Conservation (phyloP, 1,140 invertebrate species). For the Goniozus legneri region DNA sequence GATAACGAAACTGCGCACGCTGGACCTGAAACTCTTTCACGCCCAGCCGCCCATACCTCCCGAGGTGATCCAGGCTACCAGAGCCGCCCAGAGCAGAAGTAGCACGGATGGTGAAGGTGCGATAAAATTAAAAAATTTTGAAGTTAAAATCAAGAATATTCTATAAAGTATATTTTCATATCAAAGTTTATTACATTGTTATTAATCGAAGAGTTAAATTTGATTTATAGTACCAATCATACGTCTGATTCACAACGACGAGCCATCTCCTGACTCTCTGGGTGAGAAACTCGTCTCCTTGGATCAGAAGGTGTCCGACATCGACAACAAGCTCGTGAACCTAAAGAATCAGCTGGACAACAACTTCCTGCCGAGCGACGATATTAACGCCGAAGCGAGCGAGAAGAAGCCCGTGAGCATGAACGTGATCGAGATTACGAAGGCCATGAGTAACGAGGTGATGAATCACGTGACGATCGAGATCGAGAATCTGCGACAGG, state of each 20-base stretch:
- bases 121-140: neutral
- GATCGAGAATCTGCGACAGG: constrained; percentile 69
- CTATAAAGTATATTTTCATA: too few species aligned
- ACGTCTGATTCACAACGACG: constrained; percentile 40
- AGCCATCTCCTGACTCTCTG: constrained; percentile 32
- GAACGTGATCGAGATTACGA: constrained; percentile 75
- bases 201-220: neutral
- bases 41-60: constrained; percentile 35
- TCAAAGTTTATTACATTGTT: too few species aligned
- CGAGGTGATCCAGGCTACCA: constrained; percentile 30
- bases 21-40: constrained; percentile 71
- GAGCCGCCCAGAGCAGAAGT: constrained; percentile 31
- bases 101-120: constrained; percentile 26
- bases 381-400: constrained; percentile 79
- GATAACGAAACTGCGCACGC: constrained; percentile 67
- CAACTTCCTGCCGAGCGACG: constrained; percentile 73
- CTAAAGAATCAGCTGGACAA: constrained; percentile 78
- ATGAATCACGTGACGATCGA: constrained; percentile 72
- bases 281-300: constrained; percentile 60
- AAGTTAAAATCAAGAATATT: too few species aligned
- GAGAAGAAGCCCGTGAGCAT: constrained; percentile 79
- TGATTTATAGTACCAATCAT: constrained; percentile 37
- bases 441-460: constrained; percentile 72
- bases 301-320: constrained; percentile 77
- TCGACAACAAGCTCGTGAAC: constrained; percentile 72